phyloP scores from a whole-genome alignment of 2,888 invertebrate species.

The Cephus rjabovi region DNA sequence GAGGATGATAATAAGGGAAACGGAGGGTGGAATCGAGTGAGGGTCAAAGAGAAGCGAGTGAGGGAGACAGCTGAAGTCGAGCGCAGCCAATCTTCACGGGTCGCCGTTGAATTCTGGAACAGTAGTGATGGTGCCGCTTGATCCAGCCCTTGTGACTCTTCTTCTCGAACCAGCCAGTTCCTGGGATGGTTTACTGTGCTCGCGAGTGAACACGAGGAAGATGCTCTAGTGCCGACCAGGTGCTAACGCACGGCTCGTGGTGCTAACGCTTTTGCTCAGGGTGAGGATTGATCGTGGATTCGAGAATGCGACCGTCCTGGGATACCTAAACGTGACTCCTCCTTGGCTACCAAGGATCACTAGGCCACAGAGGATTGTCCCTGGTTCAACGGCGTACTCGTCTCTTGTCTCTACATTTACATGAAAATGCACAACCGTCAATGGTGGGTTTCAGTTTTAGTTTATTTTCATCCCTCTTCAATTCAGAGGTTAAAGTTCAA shows the following conservation, averaged over 20 bases:
- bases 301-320: not conserved
- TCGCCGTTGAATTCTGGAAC: conserved; percentile 21
- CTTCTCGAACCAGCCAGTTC: not conserved
- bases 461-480: not conserved
- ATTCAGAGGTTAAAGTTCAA: not conserved
- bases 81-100: not conserved
- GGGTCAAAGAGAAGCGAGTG: not conserved
- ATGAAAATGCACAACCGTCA: not conserved
- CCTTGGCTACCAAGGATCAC: not conserved
- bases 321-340: not conserved
- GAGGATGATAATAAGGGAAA: not conserved
- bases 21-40: conserved; percentile 4
- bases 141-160: conserved; percentile 6
- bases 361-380: not conserved
- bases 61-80: not conserved
- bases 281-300: not conserved
- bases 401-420: not conserved
- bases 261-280: not conserved
- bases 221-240: not conserved
- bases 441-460: not conserved
- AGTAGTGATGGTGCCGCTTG: conserved; percentile 14
- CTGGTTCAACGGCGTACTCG: not conserved
- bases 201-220: not conserved
- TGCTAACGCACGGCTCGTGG: too few relatives aligned
- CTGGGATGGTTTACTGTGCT: not conserved